Percentiles rank a stretch among this genome's conserved stretches.
phyloP scores from a whole-genome alignment of 2,797 vertebrate genomes.

The Enteromius afrohamiltoni region DNA sequence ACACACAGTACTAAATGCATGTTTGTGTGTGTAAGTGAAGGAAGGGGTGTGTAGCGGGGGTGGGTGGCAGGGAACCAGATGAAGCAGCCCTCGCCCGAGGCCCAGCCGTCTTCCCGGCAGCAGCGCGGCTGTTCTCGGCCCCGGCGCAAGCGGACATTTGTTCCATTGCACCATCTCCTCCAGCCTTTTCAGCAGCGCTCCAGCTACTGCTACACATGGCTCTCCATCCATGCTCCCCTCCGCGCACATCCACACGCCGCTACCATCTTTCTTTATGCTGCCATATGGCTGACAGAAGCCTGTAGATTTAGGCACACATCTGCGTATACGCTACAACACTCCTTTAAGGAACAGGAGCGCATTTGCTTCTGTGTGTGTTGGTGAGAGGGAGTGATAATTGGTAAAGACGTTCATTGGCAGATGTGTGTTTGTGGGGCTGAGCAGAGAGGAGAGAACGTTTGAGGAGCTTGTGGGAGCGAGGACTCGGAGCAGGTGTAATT shows the following conservation, averaged over 20 bases:
- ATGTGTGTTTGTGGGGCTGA: slow-evolving; percentile 75
- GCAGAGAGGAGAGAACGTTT: slow-evolving; percentile 62
- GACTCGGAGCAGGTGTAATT: slow-evolving; percentile 41
- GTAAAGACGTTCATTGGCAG: slow-evolving; percentile 78
- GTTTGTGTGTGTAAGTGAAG: slow-evolving; percentile 42
- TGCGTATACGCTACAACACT: slow-evolving; percentile 92
- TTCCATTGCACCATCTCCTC: slow-evolving; percentile 98
- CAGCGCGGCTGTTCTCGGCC: slow-evolving; percentile 93
- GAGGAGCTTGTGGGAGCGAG: slow-evolving; percentile 47
- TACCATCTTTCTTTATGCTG: slow-evolving; percentile 96
- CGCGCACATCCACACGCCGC: slow-evolving; percentile 93
- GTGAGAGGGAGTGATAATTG: slow-evolving; percentile 77
- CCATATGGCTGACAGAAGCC: slow-evolving; percentile 99
- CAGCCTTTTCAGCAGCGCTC: slow-evolving; percentile 89
- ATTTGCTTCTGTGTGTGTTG: slow-evolving; percentile 57
- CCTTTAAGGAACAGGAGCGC: slow-evolving; percentile 75
- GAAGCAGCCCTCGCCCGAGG: slow-evolving; percentile 89
- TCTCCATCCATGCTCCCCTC: slow-evolving; percentile 78
- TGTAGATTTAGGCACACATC: slow-evolving; percentile 99
- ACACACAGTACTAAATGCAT: slow-evolving; percentile 35
- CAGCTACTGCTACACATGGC: slow-evolving; percentile 85
- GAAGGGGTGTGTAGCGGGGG: slow-evolving; percentile 55
- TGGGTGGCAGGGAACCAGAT: slow-evolving; percentile 77
- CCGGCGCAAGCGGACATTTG: slow-evolving; percentile 88
- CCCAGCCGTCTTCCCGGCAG: slow-evolving; percentile 91